Evolutionary conservation across 2,888 invertebrate genomes (phyloP), one percentile per base, ranked within the genome.

Genomic region (Byasa hedistus): DNA sequence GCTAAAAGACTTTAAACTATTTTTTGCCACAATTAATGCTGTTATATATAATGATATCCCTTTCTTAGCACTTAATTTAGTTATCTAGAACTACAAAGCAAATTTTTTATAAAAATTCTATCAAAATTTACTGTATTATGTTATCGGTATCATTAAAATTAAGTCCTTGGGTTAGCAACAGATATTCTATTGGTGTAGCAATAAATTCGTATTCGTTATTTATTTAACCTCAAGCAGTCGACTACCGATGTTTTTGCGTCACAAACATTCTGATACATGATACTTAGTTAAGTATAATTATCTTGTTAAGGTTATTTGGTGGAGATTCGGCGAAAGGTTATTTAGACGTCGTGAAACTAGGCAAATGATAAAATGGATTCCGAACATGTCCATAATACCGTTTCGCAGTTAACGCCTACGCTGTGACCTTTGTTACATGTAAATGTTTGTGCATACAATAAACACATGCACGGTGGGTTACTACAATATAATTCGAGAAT

Each of bases 281-380:
- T 17, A 44, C 17, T 48, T 4, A 19, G n/a, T 19, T 5, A 27
- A 27, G 3, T 7, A 2, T 39, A 19, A 48, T 48, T 39, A 17
- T 32, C 22, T 22, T 27, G 21, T 36, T 59, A 54, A 52, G 22
- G 21, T 64, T 3, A 36, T 24, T 24, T 55, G 59, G n/a, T 32
- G 48, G 48, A 56, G 27, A 59, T 60, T 60, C 60, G 32, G 22
- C 39, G 15, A 60, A 60, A 65, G 63, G 63, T 61, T 62, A 54
- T 22, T 23, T 5, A 19, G 23, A 61, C 23, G 22, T 19, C 44
- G 39, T 39, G 48, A 39, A 66, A 36, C 57, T 54, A 21, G 62
- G 59, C 56, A 65, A 68, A 66, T 68, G 65, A 66, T 65, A 56
- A 66, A 58, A 70, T 68, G 55, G 60, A 63, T 63, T 63, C 56